Conservation (phyloP, 2,113 vertebrate genomes). For the Emydura subglobosa region DNA sequence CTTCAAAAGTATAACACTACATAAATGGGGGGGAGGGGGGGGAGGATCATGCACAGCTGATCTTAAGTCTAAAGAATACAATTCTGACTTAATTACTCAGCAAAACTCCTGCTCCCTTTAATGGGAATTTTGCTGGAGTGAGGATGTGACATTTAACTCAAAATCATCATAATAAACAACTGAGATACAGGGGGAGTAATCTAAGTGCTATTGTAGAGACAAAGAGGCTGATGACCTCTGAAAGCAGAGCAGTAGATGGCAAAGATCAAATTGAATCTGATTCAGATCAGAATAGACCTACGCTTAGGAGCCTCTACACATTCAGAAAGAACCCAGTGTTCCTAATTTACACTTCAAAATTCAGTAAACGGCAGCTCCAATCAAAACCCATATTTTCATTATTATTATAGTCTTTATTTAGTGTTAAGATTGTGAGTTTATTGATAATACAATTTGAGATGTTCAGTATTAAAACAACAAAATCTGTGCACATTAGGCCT, state of each 20-base stretch:
- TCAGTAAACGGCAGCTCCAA: not conserved
- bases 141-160: not conserved
- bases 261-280: not conserved
- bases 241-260: not conserved
- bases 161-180: not conserved
- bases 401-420: not conserved
- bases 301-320: not conserved
- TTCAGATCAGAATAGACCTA: not conserved
- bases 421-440: not conserved
- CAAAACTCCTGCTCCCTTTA: not conserved
- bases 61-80: not conserved
- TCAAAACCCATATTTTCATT: not conserved
- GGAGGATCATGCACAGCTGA: not conserved
- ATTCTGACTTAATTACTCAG: not conserved
- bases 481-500: not conserved
- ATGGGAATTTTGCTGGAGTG: not conserved
- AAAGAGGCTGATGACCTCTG: not conserved
- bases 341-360: not conserved
- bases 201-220: not conserved
- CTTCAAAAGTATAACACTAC: not conserved
- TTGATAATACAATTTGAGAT: not conserved
- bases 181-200: not conserved
- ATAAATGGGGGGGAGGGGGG: not conserved
- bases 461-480: not conserved
- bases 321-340: not conserved